These are phyloP conservation scores for Anthoscopus minutus DNA, from an alignment of 2,113 vertebrate species.

Conservation along the genomic window DNA sequence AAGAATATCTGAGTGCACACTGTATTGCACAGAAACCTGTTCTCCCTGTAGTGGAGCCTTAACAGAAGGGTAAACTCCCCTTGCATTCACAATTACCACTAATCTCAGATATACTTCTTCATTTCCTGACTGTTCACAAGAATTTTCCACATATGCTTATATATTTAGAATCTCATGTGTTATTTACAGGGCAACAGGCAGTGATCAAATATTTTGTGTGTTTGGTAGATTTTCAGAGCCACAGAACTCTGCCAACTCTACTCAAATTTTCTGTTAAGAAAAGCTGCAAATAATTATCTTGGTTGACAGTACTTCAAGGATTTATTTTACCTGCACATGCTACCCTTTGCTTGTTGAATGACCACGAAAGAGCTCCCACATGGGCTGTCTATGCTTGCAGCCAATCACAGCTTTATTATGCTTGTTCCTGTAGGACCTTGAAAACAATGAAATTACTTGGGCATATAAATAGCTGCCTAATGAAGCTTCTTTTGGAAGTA, in stretches of 20 bases:
- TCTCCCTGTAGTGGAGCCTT: not conserved
- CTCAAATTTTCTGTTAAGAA: not conserved
- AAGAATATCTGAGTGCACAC: not conserved
- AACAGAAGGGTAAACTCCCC: not conserved
- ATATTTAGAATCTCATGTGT: not conserved
- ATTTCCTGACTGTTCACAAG: not conserved
- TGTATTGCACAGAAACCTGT: not conserved
- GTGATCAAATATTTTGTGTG: not conserved
- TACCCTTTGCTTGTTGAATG: not conserved
- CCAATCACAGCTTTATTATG: not conserved
- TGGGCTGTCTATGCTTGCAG: not conserved
- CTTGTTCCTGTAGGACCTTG: not conserved
- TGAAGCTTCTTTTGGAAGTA: not conserved
- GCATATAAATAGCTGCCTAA: constrained; percentile 11
- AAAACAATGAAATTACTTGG: constrained; percentile 2
- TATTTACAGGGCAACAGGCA: not conserved
- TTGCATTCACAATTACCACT: not conserved
- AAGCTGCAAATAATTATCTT: not conserved
- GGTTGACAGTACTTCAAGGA: not conserved
- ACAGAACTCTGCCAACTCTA: not conserved
- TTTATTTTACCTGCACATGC: not conserved
- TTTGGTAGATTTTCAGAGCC: not conserved
- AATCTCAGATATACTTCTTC: not conserved
- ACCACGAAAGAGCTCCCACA: not conserved
- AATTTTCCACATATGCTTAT: not conserved